Evolutionary conservation across 2,888 invertebrate species (phyloP).

Genomic region (Mactromeris polynyma): DNA sequence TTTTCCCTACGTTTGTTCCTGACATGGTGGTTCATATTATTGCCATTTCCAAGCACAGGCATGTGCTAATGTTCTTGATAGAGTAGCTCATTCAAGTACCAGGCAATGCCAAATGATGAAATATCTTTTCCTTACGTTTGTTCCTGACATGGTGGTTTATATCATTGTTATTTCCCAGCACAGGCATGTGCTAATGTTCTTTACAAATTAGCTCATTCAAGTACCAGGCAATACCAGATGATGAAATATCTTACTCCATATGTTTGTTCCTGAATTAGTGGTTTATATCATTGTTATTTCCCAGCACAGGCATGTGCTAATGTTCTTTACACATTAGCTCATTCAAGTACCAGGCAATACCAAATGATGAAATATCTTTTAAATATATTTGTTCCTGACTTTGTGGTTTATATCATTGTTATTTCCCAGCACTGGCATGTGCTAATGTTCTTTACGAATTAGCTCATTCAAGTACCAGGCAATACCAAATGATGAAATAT

Average conservation of each 20-base stretch:
- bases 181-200: not conserved
- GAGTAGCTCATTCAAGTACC: not conserved
- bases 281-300: not conserved
- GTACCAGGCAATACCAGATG: not conserved
- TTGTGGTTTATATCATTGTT: not conserved
- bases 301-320: conserved; percentile 11
- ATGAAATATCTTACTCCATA: not conserved
- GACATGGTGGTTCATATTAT: not conserved
- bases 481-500: not conserved
- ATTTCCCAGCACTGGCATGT: conserved; percentile 6
- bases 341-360: not conserved
- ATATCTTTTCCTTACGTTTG: not conserved
- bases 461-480: not conserved
- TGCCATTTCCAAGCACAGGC: not conserved
- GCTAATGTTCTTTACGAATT: not conserved
- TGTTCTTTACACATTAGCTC: not conserved
- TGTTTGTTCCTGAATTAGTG: not conserved
- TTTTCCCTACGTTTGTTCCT: not conserved
- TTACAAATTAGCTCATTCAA: not conserved
- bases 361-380: not conserved
- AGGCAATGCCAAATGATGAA: not conserved
- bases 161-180: not conserved
- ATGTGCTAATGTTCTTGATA: not conserved
- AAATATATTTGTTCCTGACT: not conserved
- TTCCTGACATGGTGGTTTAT: not conserved